Base-by-base conservation (phyloP, 2,888 invertebrate species). In the Netelia melanura region DNA sequence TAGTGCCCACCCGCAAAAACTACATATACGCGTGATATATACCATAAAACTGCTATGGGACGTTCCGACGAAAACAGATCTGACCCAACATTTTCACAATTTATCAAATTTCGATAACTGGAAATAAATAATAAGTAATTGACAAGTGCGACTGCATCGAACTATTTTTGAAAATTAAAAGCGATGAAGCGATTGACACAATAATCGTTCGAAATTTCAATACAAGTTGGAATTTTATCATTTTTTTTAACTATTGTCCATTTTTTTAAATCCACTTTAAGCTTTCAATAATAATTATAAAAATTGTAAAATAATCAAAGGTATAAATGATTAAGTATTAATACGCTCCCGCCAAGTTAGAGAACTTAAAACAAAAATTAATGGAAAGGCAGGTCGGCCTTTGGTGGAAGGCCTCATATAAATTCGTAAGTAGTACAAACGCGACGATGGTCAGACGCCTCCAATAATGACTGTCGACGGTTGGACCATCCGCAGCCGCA, bases 371-470 rank as follows among this genome's bases (percentile, higher is more conserved):
- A 71, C 17, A 17, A 17, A 17, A 75, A 68, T 25, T 14, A 21
- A 1, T 11, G 2, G 23, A 17, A 3, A 3, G 23, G 0, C 3
- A n/a, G 38, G n/a, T 25, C 54, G n/a, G 23, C 70, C 58, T 70
- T 38, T 38, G 52, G 23, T 44, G n/a, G 68, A 30, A 61, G 30
- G 74, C 38, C 52, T 43, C 17, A n/a, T 64, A 38, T n/a, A 21
- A 62, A 38, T 30, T 17, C 54, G 44, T 78, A 74, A 84, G 84
- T 84, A 81, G 78, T 71, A 81, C 44, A 25, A 84, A 70, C 70
- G 64, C 10, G 68, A 62, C 81, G 64, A 70, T 84, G 78, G 84
- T 84, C 84, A 70, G 84, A 77, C 84, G 78, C 43, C 58, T 64
- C 68, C 14, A 79, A 54, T 52, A 74, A 68, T 62, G 68, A 81